Conservation (phyloP, 2,113 vertebrate genomes). For the Myiagra hebetior region DNA sequence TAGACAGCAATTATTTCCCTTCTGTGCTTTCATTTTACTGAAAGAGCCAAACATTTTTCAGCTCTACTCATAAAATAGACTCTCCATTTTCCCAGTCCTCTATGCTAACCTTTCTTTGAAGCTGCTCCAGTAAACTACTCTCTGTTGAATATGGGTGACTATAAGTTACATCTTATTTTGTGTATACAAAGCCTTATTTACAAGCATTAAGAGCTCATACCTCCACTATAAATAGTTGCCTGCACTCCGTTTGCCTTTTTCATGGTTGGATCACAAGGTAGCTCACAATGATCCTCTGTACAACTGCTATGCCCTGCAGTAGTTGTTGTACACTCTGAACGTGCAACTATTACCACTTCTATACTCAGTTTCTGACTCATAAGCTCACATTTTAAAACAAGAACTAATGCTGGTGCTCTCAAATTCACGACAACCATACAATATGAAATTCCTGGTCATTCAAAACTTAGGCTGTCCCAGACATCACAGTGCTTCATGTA, state of each 20-base stretch:
- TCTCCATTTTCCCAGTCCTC: background rate
- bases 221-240: constrained; percentile 37
- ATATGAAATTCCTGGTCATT: background rate
- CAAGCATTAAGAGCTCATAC: constrained; percentile 15
- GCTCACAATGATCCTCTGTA: constrained; percentile 40
- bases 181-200: constrained; percentile 54
- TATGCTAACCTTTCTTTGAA: constrained; percentile 54
- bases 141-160: constrained; percentile 2
- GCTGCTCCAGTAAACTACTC: constrained; percentile 14
- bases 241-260: constrained; percentile 34
- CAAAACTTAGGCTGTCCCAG: background rate
- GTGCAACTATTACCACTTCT: background rate
- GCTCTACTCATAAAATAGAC: background rate
- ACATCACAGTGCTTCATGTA: background rate
- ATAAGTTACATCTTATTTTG: constrained; percentile 55
- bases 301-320: background rate
- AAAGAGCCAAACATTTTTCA: background rate
- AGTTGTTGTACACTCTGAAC: background rate
- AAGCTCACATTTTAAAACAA: background rate
- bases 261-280: constrained; percentile 25
- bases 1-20: background rate
- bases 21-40: background rate
- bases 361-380: background rate
- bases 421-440: background rate
- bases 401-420: background rate